Base-by-base conservation (phyloP, 2,888 invertebrate species). In the Archaeoteleia sp. region DNA sequence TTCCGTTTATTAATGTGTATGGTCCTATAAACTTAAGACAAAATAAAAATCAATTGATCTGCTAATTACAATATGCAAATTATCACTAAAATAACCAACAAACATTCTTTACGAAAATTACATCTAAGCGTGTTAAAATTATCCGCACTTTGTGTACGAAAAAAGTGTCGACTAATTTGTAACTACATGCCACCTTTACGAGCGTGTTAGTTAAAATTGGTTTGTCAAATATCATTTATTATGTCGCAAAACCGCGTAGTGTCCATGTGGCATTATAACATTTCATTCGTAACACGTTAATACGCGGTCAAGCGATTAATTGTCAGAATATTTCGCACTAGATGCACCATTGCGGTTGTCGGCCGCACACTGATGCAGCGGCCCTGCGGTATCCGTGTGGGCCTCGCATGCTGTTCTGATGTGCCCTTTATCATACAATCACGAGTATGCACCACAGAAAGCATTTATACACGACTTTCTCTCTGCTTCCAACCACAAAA, bases 241-340 rank as follows among this genome's bases (percentile, higher is more conserved):
- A 48, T 40, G 34, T 40, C 25, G 29, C 27, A 29, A 7, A 62
- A 62, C 46, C 53, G 43, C 15, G 20, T 25, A 51, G 49, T 62
- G 35, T 48, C 45, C 46, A 46, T 46, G 27, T 27, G 35, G 34
- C 53, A 43, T 65, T 57, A 62, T 62, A 62, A 53, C 48, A 54
- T 60, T 54, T 60, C 54, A 54, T 67, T 60, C 23, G 60, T 51
- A 67, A 61, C 49, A 67, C 60, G 53, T 35, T 67, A 60, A 60
- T 60, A 61, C 67, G 60, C 39, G 48, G 62, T 63, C 23, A 61
- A 66, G 70, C 72, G 75, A 78, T 80, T 80, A 81, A 81, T 80
- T 78, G 79, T 79, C 74, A 74, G 76, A 78, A 79, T 77, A 80
- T 77, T 80, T 77, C 75, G 76, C 73, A 69, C 73, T 69, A 71